Percentiles rank a stretch among this genome's conserved stretches.
These are phyloP conservation scores for Cephus pygmeus DNA, from an alignment of 2,888 invertebrate genomes.

Conservation along the genomic window DNA sequence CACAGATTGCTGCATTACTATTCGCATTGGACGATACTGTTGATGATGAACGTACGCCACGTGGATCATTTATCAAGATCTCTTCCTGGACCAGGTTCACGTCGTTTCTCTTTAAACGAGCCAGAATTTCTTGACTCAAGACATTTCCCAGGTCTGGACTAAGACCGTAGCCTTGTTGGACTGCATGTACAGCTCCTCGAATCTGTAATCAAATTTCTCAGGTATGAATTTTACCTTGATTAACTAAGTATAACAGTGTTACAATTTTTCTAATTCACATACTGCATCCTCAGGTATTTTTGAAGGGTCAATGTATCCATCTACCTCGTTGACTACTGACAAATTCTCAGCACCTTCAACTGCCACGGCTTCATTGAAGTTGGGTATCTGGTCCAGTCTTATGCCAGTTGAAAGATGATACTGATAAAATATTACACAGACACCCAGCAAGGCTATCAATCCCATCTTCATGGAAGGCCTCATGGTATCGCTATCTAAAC, in stretches of 20 bases:
- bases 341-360: slow-evolving; percentile 44
- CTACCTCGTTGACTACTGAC: slow-evolving; percentile 43
- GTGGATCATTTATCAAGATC: slow-evolving; percentile 30
- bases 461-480: slow-evolving; percentile 74
- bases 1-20: not conserved
- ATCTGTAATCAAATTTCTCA: slow-evolving; percentile 38
- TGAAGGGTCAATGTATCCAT: slow-evolving; percentile 37
- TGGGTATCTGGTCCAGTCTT: slow-evolving; percentile 52
- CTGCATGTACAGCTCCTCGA: slow-evolving; percentile 46
- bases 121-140: slow-evolving; percentile 47
- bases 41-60: slow-evolving; percentile 1
- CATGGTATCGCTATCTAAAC: slow-evolving; percentile 59
- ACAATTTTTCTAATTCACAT: slow-evolving; percentile 6
- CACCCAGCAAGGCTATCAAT: slow-evolving; percentile 73
- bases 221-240: not conserved
- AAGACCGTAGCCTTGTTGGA: slow-evolving; percentile 51
- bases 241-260: not conserved
- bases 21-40: not conserved
- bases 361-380: slow-evolving; percentile 45
- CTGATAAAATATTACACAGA: slow-evolving; percentile 74
- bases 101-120: slow-evolving; percentile 41
- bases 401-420: slow-evolving; percentile 71
- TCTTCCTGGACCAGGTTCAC: slow-evolving; percentile 15
- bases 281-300: slow-evolving; percentile 53
- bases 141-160: slow-evolving; percentile 53